Evolutionary conservation across 1,140 invertebrate genomes (phyloP).

Genomic region (Papilio machaon): DNA sequence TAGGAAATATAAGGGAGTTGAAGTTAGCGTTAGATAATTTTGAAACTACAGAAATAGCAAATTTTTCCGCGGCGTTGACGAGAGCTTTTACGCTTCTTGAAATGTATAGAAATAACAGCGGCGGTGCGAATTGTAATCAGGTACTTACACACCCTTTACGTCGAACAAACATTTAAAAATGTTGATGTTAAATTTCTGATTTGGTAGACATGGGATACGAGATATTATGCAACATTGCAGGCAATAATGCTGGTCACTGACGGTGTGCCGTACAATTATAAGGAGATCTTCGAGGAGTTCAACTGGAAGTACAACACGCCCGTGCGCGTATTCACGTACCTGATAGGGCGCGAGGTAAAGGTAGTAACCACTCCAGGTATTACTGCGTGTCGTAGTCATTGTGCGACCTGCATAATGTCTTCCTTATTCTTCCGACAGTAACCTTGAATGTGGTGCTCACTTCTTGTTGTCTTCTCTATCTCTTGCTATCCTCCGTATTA

Average conservation of each 20-base stretch:
- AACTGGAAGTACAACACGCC: slow-evolving; percentile 91
- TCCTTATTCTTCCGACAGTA: slow-evolving; percentile 75
- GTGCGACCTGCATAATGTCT: slow-evolving; percentile 80
- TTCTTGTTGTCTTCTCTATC: slow-evolving; percentile 53
- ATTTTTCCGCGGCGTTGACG: slow-evolving; percentile 95
- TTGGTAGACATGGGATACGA: neutral
- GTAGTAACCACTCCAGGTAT: slow-evolving; percentile 81
- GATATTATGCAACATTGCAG: slow-evolving; percentile 82
- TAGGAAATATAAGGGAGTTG: slow-evolving; percentile 93
- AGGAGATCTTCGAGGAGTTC: slow-evolving; percentile 94
- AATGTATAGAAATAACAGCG: slow-evolving; percentile 82
- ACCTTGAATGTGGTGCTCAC: slow-evolving; percentile 77
- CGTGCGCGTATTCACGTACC: slow-evolving; percentile 98
- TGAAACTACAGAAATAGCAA: slow-evolving; percentile 94
- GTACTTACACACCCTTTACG: slow-evolving; percentile 43
- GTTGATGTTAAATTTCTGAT: neutral
- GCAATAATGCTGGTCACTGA: slow-evolving; percentile 99
- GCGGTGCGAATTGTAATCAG: slow-evolving; percentile 86
- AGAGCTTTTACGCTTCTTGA: slow-evolving; percentile 94
- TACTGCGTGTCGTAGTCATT: slow-evolving; percentile 81
- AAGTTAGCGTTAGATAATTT: slow-evolving; percentile 90
- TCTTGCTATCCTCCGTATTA: slow-evolving; percentile 41
- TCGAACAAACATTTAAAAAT: too few relatives aligned
- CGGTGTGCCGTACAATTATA: slow-evolving; percentile 96
- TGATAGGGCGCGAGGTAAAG: slow-evolving; percentile 95